Base-by-base conservation (phyloP, 2,888 invertebrate genomes). In the Aplocera efformata region DNA sequence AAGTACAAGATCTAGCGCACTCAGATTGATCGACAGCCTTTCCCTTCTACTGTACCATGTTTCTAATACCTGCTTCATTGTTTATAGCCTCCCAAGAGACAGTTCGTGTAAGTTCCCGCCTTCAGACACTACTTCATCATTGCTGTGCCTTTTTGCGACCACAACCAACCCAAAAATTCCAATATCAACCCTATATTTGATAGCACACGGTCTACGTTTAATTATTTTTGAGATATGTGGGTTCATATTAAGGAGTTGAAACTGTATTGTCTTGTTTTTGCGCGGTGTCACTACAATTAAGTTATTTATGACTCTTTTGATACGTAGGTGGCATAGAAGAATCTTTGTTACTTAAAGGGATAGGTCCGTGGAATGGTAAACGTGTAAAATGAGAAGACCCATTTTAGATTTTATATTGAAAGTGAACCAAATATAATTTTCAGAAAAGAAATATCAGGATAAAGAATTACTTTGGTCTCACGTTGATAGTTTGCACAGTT, bases 101-200 rank as follows among this genome's bases (percentile, higher is more conserved):
- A 29, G 38, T 55, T 58, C 70, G 68, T 74, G 74, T 73, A 60
- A 50, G 63, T 60, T 56, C 56, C 67, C 72, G 68, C 73, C 73
- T 36, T 26, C 44, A 26, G 3, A 75, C 45, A 60, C 57, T 58
- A 60, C 65, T 76, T 63, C 66, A 74, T 75, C 75, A 76, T 74
- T 69, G 64, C 66, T 67, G 68, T 68, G 60, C 63, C 53, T 61
- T 60, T 44, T 42, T 48, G 38, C 41, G 53, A 60, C 50, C 31
- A 42, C 34, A 17, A n/a, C 28, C 0, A 1, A 8, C 5, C 10
- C 22, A 36, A 17, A 31, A 39, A 3, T 6, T 7, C 13, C 6
- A 27, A 5, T 10, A 6, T 6, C 10, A n/a, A 21, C 34, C 27
- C 11, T 33, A 33, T 33, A 8, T 6, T 25, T n/a, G 13, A 24